Evolutionary conservation across 2,113 vertebrate genomes (phyloP).

Genomic region (Solea senegalensis): DNA sequence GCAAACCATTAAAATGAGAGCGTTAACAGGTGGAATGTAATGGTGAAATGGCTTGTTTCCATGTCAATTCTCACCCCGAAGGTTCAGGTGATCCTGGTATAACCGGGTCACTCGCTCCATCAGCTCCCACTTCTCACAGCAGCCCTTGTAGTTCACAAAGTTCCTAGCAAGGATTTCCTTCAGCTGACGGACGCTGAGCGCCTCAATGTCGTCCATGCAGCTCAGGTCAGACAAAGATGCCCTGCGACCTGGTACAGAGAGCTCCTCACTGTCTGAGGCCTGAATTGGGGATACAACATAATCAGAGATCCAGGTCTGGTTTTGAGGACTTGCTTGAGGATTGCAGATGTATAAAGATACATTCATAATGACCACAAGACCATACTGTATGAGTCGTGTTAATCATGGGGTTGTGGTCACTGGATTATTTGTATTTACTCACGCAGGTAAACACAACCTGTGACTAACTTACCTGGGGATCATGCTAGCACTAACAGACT

Average conservation of each 20-base stretch:
- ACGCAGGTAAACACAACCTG: no score
- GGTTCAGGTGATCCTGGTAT: conserved; percentile 88
- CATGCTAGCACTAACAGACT: no score
- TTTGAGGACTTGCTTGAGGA: background rate
- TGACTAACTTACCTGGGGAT: no score
- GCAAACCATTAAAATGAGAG: background rate
- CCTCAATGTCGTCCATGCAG: conserved; percentile 85
- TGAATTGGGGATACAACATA: conserved; percentile 46
- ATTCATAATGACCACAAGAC: no score
- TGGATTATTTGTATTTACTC: no score
- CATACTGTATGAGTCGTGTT: no score
- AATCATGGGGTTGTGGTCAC: no score
- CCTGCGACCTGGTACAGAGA: conserved; percentile 83
- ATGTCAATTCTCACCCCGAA: conserved; percentile 42
- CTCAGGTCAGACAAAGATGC: conserved; percentile 91
- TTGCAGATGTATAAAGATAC: background rate
- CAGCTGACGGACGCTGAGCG: conserved; percentile 91
- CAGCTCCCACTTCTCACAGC: conserved; percentile 99
- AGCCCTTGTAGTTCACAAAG: conserved; percentile 98
- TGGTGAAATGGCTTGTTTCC: no score
- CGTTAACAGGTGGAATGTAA: no score
- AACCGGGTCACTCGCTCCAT: conserved; percentile 92
- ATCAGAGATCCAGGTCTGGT: background rate
- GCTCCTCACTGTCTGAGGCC: conserved; percentile 87
- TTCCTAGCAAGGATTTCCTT: conserved; percentile 97